A percentile compares a stretch with the other conserved stretches of the same genome.
Conservation (phyloP, 2,888 invertebrate species). For the Ennomos erosarius region DNA sequence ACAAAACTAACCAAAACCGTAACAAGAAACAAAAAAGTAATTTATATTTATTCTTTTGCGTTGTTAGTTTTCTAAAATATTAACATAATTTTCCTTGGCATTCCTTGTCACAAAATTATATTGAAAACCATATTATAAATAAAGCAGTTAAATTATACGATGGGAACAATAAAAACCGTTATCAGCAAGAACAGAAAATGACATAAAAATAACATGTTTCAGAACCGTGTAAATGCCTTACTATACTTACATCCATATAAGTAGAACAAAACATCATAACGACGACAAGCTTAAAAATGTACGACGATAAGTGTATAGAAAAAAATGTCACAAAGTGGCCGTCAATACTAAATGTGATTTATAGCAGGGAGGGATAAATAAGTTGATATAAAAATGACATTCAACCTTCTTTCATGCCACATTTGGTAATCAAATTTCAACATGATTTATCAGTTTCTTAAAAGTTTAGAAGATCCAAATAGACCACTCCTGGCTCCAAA, state of each 20-base stretch:
- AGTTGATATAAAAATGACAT: constrained; percentile 42
- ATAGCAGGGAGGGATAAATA: constrained; percentile 25
- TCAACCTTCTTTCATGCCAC: constrained; percentile 13
- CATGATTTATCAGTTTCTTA: constrained; percentile 42
- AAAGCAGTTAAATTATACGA: too few species aligned
- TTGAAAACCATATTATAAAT: too few species aligned
- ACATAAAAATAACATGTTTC: neutral
- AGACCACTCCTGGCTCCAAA: constrained; percentile 68
- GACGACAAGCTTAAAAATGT: constrained; percentile 27
- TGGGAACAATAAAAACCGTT: constrained; percentile 2
- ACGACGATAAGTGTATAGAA: constrained; percentile 14
- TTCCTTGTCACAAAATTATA: too few species aligned
- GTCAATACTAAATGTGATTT: constrained; percentile 2
- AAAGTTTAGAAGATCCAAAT: constrained; percentile 58
- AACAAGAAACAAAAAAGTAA: too few species aligned
- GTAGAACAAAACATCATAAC: constrained; percentile 7
- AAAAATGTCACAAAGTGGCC: constrained; percentile 10
- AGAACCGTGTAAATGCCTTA: neutral
- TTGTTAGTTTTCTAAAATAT: too few species aligned
- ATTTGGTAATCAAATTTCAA: constrained; percentile 26
- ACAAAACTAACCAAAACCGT: too few species aligned
- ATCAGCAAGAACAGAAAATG: constrained; percentile 15
- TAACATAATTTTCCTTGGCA: too few species aligned
- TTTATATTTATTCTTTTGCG: too few species aligned
- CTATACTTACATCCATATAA: neutral